These are phyloP conservation scores for Brachyptera risi DNA, from an alignment of 2,888 invertebrate species.

Conservation along the genomic window DNA sequence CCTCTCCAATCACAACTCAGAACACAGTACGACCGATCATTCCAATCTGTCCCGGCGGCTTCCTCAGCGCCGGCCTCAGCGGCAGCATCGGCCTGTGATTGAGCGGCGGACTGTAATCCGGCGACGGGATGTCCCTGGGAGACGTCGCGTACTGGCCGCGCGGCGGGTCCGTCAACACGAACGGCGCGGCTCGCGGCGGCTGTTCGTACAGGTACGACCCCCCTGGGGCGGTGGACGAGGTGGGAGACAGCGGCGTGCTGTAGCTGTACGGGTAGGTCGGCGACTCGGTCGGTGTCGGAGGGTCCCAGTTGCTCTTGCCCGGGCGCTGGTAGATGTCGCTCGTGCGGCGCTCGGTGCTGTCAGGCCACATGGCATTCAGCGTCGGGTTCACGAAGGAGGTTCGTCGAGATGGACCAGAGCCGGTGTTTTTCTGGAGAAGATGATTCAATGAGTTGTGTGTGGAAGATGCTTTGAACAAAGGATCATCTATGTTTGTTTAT, in stretches of 20 bases:
- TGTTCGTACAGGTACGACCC: too few relatives aligned
- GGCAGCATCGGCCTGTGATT: slow-evolving; percentile 15
- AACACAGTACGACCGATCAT: slow-evolving; percentile 10
- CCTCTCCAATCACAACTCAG: too few relatives aligned
- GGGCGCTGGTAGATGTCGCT: slow-evolving; percentile 2
- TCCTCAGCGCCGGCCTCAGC: slow-evolving; percentile 14
- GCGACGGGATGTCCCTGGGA: slow-evolving; percentile 7
- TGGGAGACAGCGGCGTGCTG: background rate
- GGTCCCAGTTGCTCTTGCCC: background rate
- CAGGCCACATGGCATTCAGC: background rate
- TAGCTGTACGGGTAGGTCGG: slow-evolving; percentile 5
- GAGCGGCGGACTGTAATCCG: slow-evolving; percentile 23
- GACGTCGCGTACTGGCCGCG: background rate
- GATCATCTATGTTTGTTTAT: too few relatives aligned
- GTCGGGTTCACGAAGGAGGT: background rate
- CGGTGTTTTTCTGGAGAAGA: background rate
- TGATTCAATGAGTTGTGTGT: too few relatives aligned
- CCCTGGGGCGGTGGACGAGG: too few relatives aligned
- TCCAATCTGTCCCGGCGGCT: background rate
- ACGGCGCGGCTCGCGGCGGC: background rate
- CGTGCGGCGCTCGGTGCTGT: too few relatives aligned
- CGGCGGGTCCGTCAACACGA: background rate
- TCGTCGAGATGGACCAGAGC: background rate
- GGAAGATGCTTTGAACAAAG: too few relatives aligned
- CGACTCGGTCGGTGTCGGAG: background rate